A percentile compares a stretch with the other conserved stretches of the same genome.
Conservation (phyloP, 2,888 invertebrate species). For the Synanthedon andrenaeformis region DNA sequence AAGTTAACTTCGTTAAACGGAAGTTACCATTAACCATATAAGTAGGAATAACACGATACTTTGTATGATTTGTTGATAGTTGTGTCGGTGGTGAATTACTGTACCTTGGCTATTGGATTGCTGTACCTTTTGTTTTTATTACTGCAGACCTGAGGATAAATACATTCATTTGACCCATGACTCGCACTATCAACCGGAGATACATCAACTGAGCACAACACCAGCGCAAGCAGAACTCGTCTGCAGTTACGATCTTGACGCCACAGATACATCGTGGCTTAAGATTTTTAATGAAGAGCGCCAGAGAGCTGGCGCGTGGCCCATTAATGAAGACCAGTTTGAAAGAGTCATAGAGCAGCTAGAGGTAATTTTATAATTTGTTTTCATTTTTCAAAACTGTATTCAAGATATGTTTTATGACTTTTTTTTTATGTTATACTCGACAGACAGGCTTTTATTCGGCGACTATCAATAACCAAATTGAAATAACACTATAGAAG, state of each 20-base stretch:
- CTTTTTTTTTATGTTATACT: too few species aligned
- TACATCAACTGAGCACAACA: conserved; percentile 87
- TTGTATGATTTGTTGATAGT: too few species aligned
- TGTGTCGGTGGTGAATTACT: too few species aligned
- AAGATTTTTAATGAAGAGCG: conserved; percentile 89
- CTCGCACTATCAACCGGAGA: conserved; percentile 84
- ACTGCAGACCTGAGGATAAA: conserved; percentile 87
- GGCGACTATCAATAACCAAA: too few species aligned
- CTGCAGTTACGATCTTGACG: conserved; percentile 95
- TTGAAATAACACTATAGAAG: too few species aligned
- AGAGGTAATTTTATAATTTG: conserved; percentile 69
- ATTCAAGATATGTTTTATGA: too few species aligned
- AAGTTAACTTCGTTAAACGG: too few species aligned
- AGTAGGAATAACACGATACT: too few species aligned
- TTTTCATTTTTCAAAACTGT: neutral
- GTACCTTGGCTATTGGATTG: too few species aligned
- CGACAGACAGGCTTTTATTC: too few species aligned
- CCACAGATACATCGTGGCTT: conserved; percentile 92
- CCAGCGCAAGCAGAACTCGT: conserved; percentile 91
- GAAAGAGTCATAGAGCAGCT: conserved; percentile 93
- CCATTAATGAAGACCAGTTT: conserved; percentile 87
- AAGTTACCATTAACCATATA: too few species aligned
- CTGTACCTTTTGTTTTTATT: neutral
- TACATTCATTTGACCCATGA: conserved; percentile 92
- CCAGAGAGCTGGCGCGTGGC: conserved; percentile 77